Conservation (phyloP, 2,888 invertebrate genomes). For the Lasioglossum marginatum region DNA sequence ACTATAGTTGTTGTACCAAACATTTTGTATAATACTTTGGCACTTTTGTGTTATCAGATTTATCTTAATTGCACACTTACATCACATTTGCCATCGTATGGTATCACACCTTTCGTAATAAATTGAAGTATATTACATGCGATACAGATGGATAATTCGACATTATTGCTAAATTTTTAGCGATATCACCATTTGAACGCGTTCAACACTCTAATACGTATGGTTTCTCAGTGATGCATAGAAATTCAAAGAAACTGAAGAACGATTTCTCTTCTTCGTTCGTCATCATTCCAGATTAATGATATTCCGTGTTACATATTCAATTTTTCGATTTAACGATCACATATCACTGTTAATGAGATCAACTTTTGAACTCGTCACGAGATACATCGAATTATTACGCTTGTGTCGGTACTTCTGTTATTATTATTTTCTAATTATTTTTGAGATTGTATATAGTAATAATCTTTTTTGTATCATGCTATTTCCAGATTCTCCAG, state of each 20-base stretch:
- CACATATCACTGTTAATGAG: conserved; percentile 20
- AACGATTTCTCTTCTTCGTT: conserved; percentile 12
- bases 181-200: neutral
- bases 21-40: conserved; percentile 56
- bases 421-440: neutral
- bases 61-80: neutral
- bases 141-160: neutral
- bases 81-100: neutral
- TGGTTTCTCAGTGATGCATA: neutral
- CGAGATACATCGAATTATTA: neutral
- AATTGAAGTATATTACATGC: neutral
- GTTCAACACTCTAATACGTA: neutral
- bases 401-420: neutral
- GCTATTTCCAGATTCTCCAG: neutral
- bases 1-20: conserved; percentile 50
- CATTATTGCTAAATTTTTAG: neutral
- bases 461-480: neutral
- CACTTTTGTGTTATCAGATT: conserved; percentile 7
- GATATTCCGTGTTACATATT: neutral
- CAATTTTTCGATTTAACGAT: conserved; percentile 22
- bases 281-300: conserved; percentile 8
- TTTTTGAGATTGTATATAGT: neutral
- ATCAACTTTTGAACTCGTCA: conserved; percentile 12
- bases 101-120: neutral
- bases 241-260: neutral